Base-by-base conservation (phyloP, 2,888 invertebrate species). In the Parascotia fuliginaria region DNA sequence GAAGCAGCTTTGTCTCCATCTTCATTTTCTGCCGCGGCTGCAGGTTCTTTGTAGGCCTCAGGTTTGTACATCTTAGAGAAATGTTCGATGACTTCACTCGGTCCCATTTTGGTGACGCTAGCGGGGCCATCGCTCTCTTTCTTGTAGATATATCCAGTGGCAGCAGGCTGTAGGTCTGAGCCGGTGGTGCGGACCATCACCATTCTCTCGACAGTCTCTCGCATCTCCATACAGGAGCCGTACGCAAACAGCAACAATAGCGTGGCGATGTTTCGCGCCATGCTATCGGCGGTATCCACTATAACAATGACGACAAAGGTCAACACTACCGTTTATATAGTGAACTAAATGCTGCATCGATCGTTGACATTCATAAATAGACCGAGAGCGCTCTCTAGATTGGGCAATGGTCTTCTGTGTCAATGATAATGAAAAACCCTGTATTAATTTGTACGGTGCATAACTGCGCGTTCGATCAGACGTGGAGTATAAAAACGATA, bases 91-190 rank as follows among this genome's bases (percentile, higher is more conserved):
- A 92, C 81, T 64, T 91, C 89, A 55, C 79, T 84, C 46, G 88
- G 89, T 19, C 85, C 89, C 83, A 93, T 85, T 67, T 89, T 81
- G 13, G 90, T 79, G 38, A 93, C 91, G 58, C 89, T 90, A 2
- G 84, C 89, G 0, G 91, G 89, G 0, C 92, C 90, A 29, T 91
- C 83, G 51, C 81, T 86, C 46, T 89, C 86, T 68, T 92, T 92
- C 59, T 90, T 90, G 74, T 93, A 93, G 28, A 93, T 89, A 75
- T 93, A 94, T 0, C 94, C 94, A 0, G 93, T 92, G 0, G 93
- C 94, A 0, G 93, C 93, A 0, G 93, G 92, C 55, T 93, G 93
- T 27, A 94, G 91, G 74, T 94, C 94, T 3, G 93, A 92, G 32
- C 93, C 92, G 0, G 92, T 88, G 48, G 92, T 93, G 43, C 93